Evolutionary conservation across 2,797 vertebrate species (phyloP).

Genomic region (Tangara arthus): DNA sequence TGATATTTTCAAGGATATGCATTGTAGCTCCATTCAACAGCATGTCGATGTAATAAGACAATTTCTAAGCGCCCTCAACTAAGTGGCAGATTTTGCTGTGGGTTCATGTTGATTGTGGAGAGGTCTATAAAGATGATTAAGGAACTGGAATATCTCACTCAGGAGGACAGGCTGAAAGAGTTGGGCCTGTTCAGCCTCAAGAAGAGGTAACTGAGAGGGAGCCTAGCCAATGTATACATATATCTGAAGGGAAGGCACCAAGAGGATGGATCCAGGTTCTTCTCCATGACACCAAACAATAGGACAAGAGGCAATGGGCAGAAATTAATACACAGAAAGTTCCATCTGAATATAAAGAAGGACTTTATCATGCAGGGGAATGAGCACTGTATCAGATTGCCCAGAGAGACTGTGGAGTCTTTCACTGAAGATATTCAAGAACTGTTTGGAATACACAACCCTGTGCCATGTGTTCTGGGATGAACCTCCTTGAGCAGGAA

Average conservation of each 20-base stretch:
- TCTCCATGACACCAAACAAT: background rate
- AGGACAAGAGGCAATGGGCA: background rate
- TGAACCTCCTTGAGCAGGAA: background rate
- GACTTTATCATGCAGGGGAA: background rate
- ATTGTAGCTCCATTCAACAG: background rate
- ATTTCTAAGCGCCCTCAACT: background rate
- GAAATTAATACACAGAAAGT: background rate
- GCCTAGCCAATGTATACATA: background rate
- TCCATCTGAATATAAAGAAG: background rate
- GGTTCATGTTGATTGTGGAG: background rate
- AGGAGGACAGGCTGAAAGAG: fast-evolving
- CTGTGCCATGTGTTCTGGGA: background rate
- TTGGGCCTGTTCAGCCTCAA: background rate
- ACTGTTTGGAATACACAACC: background rate
- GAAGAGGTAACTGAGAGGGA: background rate
- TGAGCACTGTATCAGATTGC: no score
- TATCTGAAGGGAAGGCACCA: background rate
- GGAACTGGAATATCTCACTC: background rate
- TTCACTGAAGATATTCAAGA: background rate
- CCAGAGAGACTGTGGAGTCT: background rate
- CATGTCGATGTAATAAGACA: background rate
- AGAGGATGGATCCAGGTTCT: background rate
- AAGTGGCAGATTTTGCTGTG: background rate
- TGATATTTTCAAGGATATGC: background rate
- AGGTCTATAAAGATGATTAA: background rate